Base-by-base conservation (phyloP, 2,888 invertebrate species). In the Eurois occulta region DNA sequence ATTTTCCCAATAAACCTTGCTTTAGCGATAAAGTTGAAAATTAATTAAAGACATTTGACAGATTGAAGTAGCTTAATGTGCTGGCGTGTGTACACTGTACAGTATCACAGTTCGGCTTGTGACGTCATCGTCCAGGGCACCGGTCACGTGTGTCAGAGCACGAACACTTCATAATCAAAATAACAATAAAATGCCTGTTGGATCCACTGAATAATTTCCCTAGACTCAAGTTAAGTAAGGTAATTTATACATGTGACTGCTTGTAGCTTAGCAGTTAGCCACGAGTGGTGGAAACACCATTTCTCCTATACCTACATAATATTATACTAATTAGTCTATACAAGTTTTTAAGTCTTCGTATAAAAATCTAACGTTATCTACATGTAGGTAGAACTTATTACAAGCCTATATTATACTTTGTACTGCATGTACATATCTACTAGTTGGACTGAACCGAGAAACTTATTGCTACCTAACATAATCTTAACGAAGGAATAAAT, bases 331-430 rank as follows among this genome's bases (percentile, higher is more conserved):
- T 46, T 71, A 78, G 28, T 62, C 84, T 81, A 84, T 35, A 71
- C 72, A 84, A 64, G 79, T 84, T 68, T 70, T 81, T 81, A 81
- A 81, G 80, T 81, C 80, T 81, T 81, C 80, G 72, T 81, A 80
- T 68, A 83, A 84, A 83, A 71, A 70, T 60, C 35, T 62, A 83
- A 78, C 24, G 41, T 48, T 58, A 83, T 52, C 52, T 84, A 84
- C 46, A 32, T 48, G n/a, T 48, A 43, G 68, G 48, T 65, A 84
- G 38, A 77, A 77, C 38, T 65, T 41, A 41, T n/a, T n/a, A 21
- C 11, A 62, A 4, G 68, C 41, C 18, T 69, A 64, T 24, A 32
- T 43, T 43, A 64, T 52, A 55, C 65, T 71, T 85, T 85, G 72
- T 73, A 85, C 81, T 70, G 58, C n/a, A 32, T 64, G 65, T 73